Conservation (phyloP, 2,113 vertebrate genomes). For the Eulemur rufifrons region DNA sequence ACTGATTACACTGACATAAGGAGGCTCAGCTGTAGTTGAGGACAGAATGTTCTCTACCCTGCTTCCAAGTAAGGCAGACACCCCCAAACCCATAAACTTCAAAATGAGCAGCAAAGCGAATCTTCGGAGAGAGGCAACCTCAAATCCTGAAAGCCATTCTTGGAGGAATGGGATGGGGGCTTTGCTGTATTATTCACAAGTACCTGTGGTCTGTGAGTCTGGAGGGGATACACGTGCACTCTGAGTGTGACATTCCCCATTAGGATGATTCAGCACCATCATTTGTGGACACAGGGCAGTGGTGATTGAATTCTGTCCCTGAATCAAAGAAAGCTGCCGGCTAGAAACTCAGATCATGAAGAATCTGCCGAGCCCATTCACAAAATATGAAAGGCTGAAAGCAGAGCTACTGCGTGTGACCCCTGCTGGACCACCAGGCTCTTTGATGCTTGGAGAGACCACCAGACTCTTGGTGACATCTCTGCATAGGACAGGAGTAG, state of each 20-base stretch:
- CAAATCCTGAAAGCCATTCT: background rate
- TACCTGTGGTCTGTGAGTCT: background rate
- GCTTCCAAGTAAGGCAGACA: background rate
- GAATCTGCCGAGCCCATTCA: background rate
- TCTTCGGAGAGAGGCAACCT: background rate
- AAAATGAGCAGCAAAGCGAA: background rate
- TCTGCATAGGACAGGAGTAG: background rate
- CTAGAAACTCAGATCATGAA: background rate
- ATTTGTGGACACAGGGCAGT: background rate
- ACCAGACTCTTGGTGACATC: background rate
- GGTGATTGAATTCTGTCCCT: background rate
- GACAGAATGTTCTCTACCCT: background rate
- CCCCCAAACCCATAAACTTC: background rate
- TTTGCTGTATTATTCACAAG: background rate
- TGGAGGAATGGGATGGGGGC: background rate
- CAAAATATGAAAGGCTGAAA: constrained; percentile 3
- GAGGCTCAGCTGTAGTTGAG: background rate
- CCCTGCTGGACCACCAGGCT: background rate
- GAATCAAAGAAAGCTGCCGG: background rate
- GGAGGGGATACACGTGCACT: background rate
- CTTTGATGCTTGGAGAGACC: background rate
- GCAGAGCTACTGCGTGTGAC: background rate
- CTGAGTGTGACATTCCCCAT: background rate
- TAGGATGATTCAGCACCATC: background rate
- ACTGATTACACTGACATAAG: constrained; percentile 14